These are phyloP conservation scores for Scomber japonicus DNA, from an alignment of 2,113 vertebrate species.

Conservation along the genomic window DNA sequence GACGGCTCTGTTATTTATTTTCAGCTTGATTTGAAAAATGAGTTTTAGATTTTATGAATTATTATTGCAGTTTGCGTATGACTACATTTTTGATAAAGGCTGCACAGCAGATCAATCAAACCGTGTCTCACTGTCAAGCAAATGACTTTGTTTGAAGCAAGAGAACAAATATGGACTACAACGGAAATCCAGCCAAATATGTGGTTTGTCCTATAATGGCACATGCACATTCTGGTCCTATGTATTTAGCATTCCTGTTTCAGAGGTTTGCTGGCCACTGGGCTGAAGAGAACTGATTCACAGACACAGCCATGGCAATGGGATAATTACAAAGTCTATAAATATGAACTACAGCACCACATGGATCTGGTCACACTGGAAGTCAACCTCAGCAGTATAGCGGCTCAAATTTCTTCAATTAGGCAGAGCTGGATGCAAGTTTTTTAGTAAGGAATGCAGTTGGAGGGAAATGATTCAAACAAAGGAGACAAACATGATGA, in stretches of 20 bases:
- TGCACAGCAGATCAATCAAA: not conserved
- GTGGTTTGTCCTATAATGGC: conserved; percentile 73
- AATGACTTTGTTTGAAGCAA: conserved; percentile 30
- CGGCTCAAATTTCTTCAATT: conserved; percentile 37
- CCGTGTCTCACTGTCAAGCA: conserved; percentile 21
- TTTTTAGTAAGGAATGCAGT: conserved; percentile 20
- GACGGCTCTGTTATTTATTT: not conserved
- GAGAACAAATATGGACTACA: conserved; percentile 51
- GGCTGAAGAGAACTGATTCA: conserved; percentile 59
- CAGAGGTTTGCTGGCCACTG: conserved; percentile 58
- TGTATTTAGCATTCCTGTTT: conserved; percentile 83
- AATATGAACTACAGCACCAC: conserved; percentile 70
- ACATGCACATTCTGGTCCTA: conserved; percentile 61
- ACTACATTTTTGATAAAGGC: not conserved
- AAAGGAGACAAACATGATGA: not conserved
- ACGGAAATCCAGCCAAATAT: conserved; percentile 59
- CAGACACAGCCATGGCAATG: conserved; percentile 58
- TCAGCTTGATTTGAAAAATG: not conserved
- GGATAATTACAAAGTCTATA: conserved; percentile 85
- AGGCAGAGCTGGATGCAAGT: conserved; percentile 6
- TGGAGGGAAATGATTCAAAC: conserved; percentile 12
- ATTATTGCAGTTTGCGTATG: not conserved
- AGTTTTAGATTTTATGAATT: not conserved
- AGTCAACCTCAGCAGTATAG: conserved; percentile 26
- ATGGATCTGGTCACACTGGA: conserved; percentile 46